Percentiles rank a stretch among this genome's conserved stretches.
phyloP scores from a whole-genome alignment of 2,888 invertebrate species.

The Aproaerema taeniolella region DNA sequence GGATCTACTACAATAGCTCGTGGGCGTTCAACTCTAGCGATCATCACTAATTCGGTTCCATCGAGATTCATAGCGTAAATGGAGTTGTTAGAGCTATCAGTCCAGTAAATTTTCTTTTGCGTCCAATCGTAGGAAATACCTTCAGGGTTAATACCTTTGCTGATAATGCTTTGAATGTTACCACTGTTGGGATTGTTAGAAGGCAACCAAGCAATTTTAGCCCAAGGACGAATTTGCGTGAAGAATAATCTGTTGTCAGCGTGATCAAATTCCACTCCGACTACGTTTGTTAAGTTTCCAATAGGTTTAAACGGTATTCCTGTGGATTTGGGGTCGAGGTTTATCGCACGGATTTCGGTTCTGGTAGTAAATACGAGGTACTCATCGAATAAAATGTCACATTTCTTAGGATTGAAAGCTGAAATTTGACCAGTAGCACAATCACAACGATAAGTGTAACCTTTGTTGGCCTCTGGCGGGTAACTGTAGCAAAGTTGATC shows the following conservation, averaged over 20 bases:
- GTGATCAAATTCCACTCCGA: slow-evolving; percentile 97
- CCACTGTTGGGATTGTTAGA: slow-evolving; percentile 81
- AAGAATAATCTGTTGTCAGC: slow-evolving; percentile 91
- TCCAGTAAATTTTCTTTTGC: slow-evolving; percentile 98
- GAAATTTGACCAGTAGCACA: slow-evolving; percentile 92
- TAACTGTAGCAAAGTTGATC: slow-evolving; percentile 97
- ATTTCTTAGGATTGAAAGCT: slow-evolving; percentile 81
- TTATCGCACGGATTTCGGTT: slow-evolving; percentile 94
- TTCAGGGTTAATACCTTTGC: slow-evolving; percentile 92
- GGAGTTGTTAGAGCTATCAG: slow-evolving; percentile 95
- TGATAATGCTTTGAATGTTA: slow-evolving; percentile 82
- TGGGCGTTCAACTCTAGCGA: slow-evolving; percentile 94
- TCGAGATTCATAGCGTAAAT: slow-evolving; percentile 97
- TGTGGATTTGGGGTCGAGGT: slow-evolving; percentile 89
- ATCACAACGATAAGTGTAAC: slow-evolving; percentile 85
- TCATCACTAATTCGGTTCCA: slow-evolving; percentile 91
- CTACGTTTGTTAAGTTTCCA: slow-evolving; percentile 92
- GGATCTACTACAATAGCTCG: slow-evolving; percentile 97
- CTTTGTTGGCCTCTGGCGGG: slow-evolving; percentile 81
- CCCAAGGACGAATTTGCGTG: slow-evolving; percentile 95
- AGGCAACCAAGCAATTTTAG: slow-evolving; percentile 89
- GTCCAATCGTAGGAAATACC: slow-evolving; percentile 99
- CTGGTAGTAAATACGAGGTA: slow-evolving; percentile 96
- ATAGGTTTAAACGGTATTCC: slow-evolving; percentile 91
- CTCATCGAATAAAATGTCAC: slow-evolving; percentile 87